Evolutionary conservation across 2,113 vertebrate genomes (phyloP).

Genomic region (Eulacestoma nigropectus): DNA sequence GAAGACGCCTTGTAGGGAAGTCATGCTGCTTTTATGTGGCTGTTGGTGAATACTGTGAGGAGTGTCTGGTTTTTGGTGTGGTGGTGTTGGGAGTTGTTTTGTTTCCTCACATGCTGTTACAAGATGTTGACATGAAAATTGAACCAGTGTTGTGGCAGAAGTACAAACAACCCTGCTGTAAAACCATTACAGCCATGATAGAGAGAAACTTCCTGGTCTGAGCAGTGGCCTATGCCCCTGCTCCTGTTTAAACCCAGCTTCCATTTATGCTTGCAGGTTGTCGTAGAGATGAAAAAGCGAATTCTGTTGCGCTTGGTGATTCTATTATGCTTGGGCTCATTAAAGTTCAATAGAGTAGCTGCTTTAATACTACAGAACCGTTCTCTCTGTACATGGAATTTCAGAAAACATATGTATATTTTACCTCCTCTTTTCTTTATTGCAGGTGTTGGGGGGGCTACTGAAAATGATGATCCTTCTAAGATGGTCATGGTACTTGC

Average conservation of each 20-base stretch:
- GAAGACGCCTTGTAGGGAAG: not conserved
- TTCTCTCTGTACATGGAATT: not conserved
- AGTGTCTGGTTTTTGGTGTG: not conserved
- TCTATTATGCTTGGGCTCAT: not conserved
- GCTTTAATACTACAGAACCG: not conserved
- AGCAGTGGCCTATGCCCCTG: not conserved
- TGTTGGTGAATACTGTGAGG: not conserved
- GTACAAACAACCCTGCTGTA: not conserved
- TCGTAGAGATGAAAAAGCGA: not conserved
- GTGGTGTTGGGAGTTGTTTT: not conserved
- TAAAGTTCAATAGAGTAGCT: not conserved
- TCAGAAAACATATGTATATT: not conserved
- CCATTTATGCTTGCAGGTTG: not conserved
- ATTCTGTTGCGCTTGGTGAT: not conserved
- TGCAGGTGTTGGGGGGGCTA: constrained; percentile 90
- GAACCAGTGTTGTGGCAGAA: not conserved
- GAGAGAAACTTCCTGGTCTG: not conserved
- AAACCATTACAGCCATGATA: not conserved
- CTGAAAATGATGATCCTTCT: constrained; percentile 93
- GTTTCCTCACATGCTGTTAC: not conserved
- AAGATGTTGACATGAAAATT: not conserved
- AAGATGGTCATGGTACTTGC: constrained; percentile 99
- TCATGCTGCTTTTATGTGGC: not conserved
- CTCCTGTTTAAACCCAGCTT: not conserved
- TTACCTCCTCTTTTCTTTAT: not conserved